Evolutionary conservation across 2,797 vertebrate species (phyloP).

Genomic region (Parambassis ranga): DNA sequence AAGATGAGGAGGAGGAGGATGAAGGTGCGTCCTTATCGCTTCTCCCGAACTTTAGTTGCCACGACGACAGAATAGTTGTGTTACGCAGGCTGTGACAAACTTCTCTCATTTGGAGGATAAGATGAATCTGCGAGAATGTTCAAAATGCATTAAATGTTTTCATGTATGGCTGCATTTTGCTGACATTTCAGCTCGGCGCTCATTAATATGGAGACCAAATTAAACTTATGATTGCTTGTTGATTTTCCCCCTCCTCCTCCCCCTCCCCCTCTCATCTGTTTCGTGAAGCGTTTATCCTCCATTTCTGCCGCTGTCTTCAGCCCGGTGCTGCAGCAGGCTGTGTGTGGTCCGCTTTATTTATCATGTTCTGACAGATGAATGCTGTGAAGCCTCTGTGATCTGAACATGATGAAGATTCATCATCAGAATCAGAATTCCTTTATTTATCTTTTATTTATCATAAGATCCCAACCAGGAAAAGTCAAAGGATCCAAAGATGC

Average conservation of each 20-base stretch:
- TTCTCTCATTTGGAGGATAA: constrained; percentile 73
- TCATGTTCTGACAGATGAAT: too few species aligned
- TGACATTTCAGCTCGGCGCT: constrained; percentile 81
- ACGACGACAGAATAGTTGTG: constrained; percentile 29
- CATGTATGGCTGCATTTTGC: constrained; percentile 84
- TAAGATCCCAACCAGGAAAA: too few species aligned
- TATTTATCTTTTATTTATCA: too few species aligned
- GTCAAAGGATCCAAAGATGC: too few species aligned
- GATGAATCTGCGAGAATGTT: constrained; percentile 74
- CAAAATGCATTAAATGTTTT: constrained; percentile 82
- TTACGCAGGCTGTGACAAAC: constrained; percentile 39
- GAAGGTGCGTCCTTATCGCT: constrained; percentile 21
- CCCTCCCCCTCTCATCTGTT: constrained; percentile 31
- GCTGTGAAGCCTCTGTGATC: too few species aligned
- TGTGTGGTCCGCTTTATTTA: too few species aligned
- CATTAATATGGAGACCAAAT: constrained; percentile 84
- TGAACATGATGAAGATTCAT: too few species aligned
- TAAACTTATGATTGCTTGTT: constrained; percentile 83
- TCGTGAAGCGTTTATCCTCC: constrained; percentile 42
- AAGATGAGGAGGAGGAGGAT: background rate
- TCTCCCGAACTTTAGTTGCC: constrained; percentile 27
- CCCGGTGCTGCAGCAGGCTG: too few species aligned
- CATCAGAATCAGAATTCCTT: too few species aligned
- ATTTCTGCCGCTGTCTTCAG: constrained; percentile 4
- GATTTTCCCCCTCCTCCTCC: constrained; percentile 58